Evolutionary conservation across 2,797 vertebrate species (phyloP), one percentile per base, ranked within the genome.

Genomic region (Moxostoma hubbsi): DNA sequence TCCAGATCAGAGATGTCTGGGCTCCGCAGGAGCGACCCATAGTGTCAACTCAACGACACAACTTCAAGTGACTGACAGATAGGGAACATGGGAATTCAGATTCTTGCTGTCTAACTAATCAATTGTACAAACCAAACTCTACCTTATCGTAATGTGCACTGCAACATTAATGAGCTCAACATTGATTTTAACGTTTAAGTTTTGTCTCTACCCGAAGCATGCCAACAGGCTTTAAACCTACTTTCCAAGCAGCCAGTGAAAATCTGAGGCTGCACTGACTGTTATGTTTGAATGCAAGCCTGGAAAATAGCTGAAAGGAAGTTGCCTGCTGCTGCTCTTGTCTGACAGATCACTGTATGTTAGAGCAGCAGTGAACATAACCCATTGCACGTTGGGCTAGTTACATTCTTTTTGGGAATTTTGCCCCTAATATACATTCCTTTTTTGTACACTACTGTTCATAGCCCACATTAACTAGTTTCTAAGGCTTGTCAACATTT

Each of bases 261-360:
- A 54, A 64, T 11, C 6, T 1, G 49, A 16, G 9, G 15, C 51
- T 18, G 59, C 10, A 54, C 49, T 11, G 49, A 63, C 63, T 43
- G 24, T 49, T 58, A 5, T 74, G 24, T 8, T 74, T 74, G 7
- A 51, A 53, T 63, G n/a, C 6, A n/a, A 45, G 49, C 45, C 24
- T 16, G 24, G 10, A 62, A 74, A 54, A 67, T 58, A 58, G 45
- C 74, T 68, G 9, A 18, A 68, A 54, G 24, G 16, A 74, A 45
- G 72, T 54, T 74, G 72, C 49, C 59, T 50, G 12, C 12, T 58
- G 43, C 8, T 24, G 9, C 64, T 67, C 13, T 59, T 4, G n/a
- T n/a, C 24, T 51, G 54, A 57, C 24, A 75, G 55, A 8, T 15
- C 36, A 0, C 10, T 67, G 51, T 59, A 15, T 57, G 53, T 50